Percentiles rank a stretch among this genome's conserved stretches.
phyloP scores from a whole-genome alignment of 2,797 vertebrate genomes.

The Amblyopsis hoosieri region DNA sequence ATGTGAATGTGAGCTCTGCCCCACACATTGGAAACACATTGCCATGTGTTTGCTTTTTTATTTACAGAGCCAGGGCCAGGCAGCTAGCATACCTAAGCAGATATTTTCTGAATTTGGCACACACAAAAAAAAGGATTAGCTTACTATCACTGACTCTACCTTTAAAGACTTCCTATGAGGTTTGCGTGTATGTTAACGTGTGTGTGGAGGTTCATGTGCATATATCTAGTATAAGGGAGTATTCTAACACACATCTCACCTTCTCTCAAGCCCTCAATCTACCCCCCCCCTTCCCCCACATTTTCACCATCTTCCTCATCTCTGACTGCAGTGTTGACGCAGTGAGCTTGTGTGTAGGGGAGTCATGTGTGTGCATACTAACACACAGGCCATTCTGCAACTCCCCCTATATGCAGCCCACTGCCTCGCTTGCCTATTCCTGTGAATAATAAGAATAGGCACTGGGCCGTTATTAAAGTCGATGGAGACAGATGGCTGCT shows the following conservation, averaged over 20 bases:
- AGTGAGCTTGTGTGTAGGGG: conserved; percentile 69
- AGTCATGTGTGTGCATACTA: conserved; percentile 79
- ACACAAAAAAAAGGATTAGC: no score
- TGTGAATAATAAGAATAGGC: conserved; percentile 70
- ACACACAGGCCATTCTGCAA: conserved; percentile 49
- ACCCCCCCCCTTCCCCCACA: conserved; percentile 30
- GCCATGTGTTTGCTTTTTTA: no score
- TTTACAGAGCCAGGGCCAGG: no score
- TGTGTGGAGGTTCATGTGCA: conserved; percentile 7
- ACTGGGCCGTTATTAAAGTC: conserved; percentile 66
- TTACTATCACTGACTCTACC: conserved; percentile 29
- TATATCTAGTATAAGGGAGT: conserved; percentile 31
- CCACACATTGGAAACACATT: no score
- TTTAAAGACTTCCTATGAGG: neutral
- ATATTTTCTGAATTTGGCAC: no score
- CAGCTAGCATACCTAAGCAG: no score
- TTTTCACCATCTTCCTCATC: conserved; percentile 28
- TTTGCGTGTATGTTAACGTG: conserved; percentile 5
- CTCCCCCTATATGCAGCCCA: conserved; percentile 43
- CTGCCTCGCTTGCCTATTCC: conserved; percentile 50
- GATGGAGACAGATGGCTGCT: conserved; percentile 76
- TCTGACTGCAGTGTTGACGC: conserved; percentile 74
- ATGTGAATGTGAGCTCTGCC: no score
- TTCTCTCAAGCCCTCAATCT: conserved; percentile 49
- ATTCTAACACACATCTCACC: conserved; percentile 53